phyloP scores from a whole-genome alignment of 2,888 invertebrate genomes.

The Tetragnatha montana region DNA sequence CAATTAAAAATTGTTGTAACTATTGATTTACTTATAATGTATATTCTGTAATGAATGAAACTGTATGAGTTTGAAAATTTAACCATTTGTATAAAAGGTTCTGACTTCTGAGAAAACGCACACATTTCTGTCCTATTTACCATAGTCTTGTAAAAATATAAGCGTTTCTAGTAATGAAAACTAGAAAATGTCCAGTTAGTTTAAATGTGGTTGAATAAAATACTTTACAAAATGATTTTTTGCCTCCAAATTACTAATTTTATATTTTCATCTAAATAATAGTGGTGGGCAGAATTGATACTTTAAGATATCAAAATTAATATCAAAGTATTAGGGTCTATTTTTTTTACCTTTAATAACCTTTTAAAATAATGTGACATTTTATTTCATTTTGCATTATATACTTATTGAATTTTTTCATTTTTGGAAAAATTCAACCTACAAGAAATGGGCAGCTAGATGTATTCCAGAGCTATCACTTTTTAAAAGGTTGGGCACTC shows the following conservation, averaged over 20 bases:
- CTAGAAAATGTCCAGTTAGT: conserved; percentile 66
- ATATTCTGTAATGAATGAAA: conserved; percentile 41
- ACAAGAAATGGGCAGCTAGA: too few species aligned
- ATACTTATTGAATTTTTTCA: not conserved
- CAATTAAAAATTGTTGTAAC: conserved; percentile 11
- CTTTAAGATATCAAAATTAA: too few species aligned
- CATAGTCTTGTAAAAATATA: conserved; percentile 51
- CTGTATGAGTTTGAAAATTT: conserved; percentile 38
- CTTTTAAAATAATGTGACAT: conserved; percentile 7
- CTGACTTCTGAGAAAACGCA: conserved; percentile 62
- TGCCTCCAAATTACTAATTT: not conserved
- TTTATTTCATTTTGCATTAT: not conserved
- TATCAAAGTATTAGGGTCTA: too few species aligned
- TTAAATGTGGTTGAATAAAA: conserved; percentile 64
- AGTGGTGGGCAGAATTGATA: too few species aligned
- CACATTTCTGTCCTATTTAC: conserved; percentile 69
- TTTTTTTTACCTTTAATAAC: not conserved
- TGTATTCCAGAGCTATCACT: too few species aligned
- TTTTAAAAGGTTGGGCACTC: too few species aligned
- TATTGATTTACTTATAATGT: conserved; percentile 29
- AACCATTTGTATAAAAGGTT: conserved; percentile 49
- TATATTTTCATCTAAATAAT: not conserved
- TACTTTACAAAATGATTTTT: not conserved
- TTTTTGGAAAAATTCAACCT: too few species aligned
- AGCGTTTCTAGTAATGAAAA: conserved; percentile 59